A percentile compares a stretch with the other conserved stretches of the same genome.
phyloP scores from a whole-genome alignment of 2,888 invertebrate genomes.

The Salpingus planirostris region DNA sequence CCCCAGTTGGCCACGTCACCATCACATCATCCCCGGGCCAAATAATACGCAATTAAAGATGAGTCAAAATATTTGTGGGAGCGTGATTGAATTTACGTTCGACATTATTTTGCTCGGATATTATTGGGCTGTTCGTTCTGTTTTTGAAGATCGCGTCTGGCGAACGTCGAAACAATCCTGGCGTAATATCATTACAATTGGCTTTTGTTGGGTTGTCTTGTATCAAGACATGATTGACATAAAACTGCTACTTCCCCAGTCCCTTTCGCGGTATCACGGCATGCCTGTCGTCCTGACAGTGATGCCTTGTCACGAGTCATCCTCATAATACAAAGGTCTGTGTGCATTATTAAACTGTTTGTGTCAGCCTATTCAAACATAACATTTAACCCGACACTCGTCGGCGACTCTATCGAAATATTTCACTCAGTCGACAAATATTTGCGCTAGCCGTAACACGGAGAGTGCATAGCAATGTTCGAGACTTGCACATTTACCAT shows the following conservation, averaged over 20 bases:
- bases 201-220: conserved; percentile 16
- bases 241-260: conserved; percentile 14
- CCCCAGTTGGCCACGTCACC: too few species aligned
- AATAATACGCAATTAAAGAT: too few species aligned
- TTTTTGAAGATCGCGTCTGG: too few species aligned
- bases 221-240: conserved; percentile 16
- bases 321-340: conserved; percentile 12
- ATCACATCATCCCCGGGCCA: too few species aligned
- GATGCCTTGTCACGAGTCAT: conserved; percentile 14
- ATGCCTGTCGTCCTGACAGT: conserved; percentile 11
- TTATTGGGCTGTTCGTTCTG: too few species aligned
- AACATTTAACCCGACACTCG: not conserved
- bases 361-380: not conserved
- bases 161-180: conserved; percentile 11
- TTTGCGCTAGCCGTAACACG: too few species aligned
- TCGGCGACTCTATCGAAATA: not conserved
- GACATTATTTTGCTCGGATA: too few species aligned
- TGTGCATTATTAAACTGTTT: conserved; percentile 16
- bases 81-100: too few species aligned
- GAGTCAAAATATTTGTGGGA: too few species aligned
- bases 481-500: too few species aligned
- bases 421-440: not conserved
- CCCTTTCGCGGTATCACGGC: conserved; percentile 12
- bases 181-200: conserved; percentile 16
- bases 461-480: too few species aligned